phyloP scores from a whole-genome alignment of 2,797 vertebrate genomes.

The Chromis chromis region DNA sequence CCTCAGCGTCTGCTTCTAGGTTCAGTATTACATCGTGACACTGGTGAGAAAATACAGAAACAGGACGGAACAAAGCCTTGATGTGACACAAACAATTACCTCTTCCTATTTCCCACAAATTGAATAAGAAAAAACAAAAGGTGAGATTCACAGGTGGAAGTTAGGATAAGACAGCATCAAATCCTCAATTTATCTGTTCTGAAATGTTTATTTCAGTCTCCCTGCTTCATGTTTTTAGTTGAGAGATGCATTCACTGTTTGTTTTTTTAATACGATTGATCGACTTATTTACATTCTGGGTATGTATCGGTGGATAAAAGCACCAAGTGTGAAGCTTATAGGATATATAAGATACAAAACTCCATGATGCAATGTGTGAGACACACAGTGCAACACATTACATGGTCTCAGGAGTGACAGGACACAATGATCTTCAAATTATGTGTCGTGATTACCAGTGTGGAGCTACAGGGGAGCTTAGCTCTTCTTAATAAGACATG shows the following conservation, averaged over 20 bases:
- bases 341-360: background rate
- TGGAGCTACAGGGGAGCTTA: too few species aligned
- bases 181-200: background rate
- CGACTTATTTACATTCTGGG: background rate
- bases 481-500: too few species aligned
- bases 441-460: background rate
- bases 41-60: background rate
- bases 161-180: background rate
- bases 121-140: background rate
- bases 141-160: background rate
- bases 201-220: background rate
- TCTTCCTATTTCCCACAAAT: background rate
- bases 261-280: too few species aligned
- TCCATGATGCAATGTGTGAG: constrained; percentile 2
- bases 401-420: background rate
- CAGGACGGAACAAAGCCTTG: background rate
- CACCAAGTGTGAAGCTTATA: background rate
- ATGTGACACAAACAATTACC: background rate
- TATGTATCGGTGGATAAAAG: background rate
- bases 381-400: background rate
- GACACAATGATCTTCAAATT: background rate
- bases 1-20: too few species aligned
- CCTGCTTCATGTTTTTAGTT: background rate
- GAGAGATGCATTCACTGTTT: background rate
- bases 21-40: too few species aligned